phyloP scores from a whole-genome alignment of 2,888 invertebrate genomes.

The Ctena decussata region DNA sequence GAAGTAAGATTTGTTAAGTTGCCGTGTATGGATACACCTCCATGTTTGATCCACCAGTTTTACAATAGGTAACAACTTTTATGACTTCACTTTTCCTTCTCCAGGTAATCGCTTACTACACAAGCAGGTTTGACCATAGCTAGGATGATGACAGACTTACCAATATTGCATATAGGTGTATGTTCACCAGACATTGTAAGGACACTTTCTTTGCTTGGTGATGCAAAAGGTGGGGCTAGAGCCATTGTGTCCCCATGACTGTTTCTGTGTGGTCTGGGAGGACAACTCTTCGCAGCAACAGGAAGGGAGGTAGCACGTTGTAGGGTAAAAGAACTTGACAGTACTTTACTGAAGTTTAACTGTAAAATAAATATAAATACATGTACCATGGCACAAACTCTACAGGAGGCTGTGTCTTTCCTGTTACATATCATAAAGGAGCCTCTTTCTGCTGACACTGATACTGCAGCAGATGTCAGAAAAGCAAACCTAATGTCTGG shows the following conservation, averaged over 20 bases:
- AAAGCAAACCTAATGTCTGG: too few species aligned
- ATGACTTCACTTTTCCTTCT: too few species aligned
- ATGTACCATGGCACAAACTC: not conserved
- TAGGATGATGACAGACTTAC: slow-evolving; percentile 44
- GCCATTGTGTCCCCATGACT: slow-evolving; percentile 63
- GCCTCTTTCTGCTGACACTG: too few species aligned
- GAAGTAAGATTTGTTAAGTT: too few species aligned
- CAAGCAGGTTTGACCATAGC: too few species aligned
- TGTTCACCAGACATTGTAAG: slow-evolving; percentile 73
- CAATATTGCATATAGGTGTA: slow-evolving; percentile 71
- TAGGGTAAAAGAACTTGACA: not conserved
- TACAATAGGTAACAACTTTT: too few species aligned
- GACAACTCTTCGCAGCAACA: slow-evolving; percentile 7
- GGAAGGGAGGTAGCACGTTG: slow-evolving; percentile 74
- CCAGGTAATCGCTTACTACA: too few species aligned
- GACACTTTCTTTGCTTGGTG: slow-evolving; percentile 73
- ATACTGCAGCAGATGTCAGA: too few species aligned
- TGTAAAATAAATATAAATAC: slow-evolving; percentile 22
- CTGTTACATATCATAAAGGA: too few species aligned
- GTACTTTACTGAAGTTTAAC: slow-evolving; percentile 45
- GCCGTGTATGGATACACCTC: too few species aligned
- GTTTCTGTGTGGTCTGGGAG: slow-evolving; percentile 25
- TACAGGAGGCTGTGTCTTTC: too few species aligned
- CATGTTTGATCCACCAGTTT: too few species aligned
- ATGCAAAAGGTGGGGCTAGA: slow-evolving; percentile 77